Percentiles rank a stretch among this genome's conserved stretches.
These are phyloP conservation scores for Paramormyrops kingsleyae DNA, from an alignment of 2,113 vertebrate species.

Conservation along the genomic window DNA sequence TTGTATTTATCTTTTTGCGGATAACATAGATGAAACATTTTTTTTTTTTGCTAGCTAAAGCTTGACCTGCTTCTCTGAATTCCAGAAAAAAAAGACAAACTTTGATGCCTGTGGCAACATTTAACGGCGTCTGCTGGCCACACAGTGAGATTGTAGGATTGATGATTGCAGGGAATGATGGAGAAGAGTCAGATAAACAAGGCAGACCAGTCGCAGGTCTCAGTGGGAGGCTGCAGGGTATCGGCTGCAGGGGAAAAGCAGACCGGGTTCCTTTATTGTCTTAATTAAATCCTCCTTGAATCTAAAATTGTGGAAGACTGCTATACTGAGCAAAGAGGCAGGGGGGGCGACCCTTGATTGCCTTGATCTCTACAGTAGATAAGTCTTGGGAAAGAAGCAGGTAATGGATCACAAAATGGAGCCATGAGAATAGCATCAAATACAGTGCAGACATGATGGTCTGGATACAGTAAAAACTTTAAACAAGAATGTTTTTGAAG, in stretches of 20 bases:
- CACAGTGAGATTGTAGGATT: slow-evolving; percentile 20
- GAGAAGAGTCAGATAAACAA: slow-evolving; percentile 27
- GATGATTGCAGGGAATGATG: slow-evolving; percentile 17
- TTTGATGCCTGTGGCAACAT: slow-evolving; percentile 28
- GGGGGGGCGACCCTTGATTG: slow-evolving; percentile 2
- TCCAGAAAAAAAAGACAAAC: slow-evolving; percentile 12
- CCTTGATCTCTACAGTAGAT: neutral
- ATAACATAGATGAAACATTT: neutral
- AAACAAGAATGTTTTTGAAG: neutral
- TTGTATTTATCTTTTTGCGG: neutral
- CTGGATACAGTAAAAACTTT: neutral
- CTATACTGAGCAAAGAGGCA: slow-evolving; percentile 24
- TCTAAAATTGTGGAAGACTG: slow-evolving; percentile 21
- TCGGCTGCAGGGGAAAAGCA: slow-evolving; percentile 28
- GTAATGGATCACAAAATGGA: neutral
- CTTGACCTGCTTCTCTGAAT: neutral
- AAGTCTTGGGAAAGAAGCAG: neutral
- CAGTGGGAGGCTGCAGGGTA: slow-evolving; percentile 30
- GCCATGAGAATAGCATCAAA: neutral
- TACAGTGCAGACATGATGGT: neutral
- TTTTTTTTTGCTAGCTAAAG: neutral
- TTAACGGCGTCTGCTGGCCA: slow-evolving; percentile 15
- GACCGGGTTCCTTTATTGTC: slow-evolving; percentile 31
- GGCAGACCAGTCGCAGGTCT: slow-evolving; percentile 22
- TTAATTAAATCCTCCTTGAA: slow-evolving; percentile 27